These are phyloP conservation scores for Auanema sp. DNA, from an alignment of 2,888 invertebrate species.

Conservation along the genomic window DNA sequence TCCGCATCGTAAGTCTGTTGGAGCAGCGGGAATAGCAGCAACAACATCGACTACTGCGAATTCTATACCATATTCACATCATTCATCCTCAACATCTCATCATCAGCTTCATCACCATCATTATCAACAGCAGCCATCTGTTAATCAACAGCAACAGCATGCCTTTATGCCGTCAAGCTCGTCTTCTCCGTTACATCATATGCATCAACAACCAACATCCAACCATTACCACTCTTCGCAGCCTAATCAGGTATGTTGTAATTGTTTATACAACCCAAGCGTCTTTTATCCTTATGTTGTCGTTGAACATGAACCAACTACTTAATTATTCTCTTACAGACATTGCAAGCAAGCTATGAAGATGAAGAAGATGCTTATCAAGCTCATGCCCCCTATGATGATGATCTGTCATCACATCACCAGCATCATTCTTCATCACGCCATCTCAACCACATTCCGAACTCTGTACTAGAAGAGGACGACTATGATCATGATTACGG, in stretches of 20 bases:
- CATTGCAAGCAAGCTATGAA: slow-evolving; percentile 55
- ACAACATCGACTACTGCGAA: not conserved
- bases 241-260: too few species aligned
- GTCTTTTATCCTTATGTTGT: too few species aligned
- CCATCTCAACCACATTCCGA: not conserved
- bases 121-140: too few species aligned
- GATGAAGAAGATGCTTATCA: slow-evolving; percentile 55
- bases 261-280: too few species aligned
- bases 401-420: not conserved
- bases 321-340: slow-evolving; percentile 23
- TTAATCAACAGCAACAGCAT: too few species aligned
- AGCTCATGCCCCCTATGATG: slow-evolving; percentile 20
- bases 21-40: slow-evolving; percentile 23
- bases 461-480: slow-evolving; percentile 9
- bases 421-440: not conserved
- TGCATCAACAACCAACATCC: too few species aligned
- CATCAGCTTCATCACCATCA: too few species aligned
- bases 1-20: slow-evolving; percentile 39
- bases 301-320: not conserved
- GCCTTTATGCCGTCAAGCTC: too few species aligned
- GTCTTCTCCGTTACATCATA: too few species aligned
- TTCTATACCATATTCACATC: too few species aligned
- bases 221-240: too few species aligned
- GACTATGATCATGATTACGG: slow-evolving; percentile 14
- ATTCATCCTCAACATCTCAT: too few species aligned